Base-by-base conservation (phyloP, 2,113 vertebrate genomes). In the Myotis yumanensis region DNA sequence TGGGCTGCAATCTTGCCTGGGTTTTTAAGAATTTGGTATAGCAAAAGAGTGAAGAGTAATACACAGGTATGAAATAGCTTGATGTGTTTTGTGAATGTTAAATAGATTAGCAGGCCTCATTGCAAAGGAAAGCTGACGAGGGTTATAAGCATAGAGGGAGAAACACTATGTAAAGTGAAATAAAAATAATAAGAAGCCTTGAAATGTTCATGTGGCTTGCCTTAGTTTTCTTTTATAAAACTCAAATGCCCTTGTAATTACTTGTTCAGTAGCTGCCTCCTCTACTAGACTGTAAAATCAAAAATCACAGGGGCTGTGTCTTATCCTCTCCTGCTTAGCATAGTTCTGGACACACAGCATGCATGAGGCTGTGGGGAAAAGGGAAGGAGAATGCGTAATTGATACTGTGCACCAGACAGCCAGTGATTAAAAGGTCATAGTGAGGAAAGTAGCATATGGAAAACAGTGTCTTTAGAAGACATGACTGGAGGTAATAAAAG, bases 281-380 rank as follows among this genome's bases (percentile, higher is more conserved):
- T 89, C 25, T 85, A 76, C 10, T 35, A 48, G 28, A 77, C 23
- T 90, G 7, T 81, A 77, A 95, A 95, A 72, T 89, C 23, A 72
- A 87, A 87, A 69, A 90, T 43, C 80, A 11, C 23, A 84, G 11
- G 23, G 5, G 8, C 7, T 40, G 2, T 62, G 23, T 77, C 81
- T 68, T 95, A 18, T 73, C 83, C 12, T 85, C 12, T 69, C 4
- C 0, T 54, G 32, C 15, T 68, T 69, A 88, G 32, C 22, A 35
- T 5, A 85, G 22, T 66, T 72, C 11, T 18, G 25, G 2, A 88
- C 22, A 76, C 3, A 90, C 0, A 85, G 17, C 25, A 69, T 51
- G 25, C 7, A 28, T 9, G 6, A 82, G 6, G 7, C 40, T 91
- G 57, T 71, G 37, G 43, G 28, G 54, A 35, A 86, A 81, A 92